phyloP scores from a whole-genome alignment of 2,888 invertebrate genomes.

The Pilophorus perplexus region DNA sequence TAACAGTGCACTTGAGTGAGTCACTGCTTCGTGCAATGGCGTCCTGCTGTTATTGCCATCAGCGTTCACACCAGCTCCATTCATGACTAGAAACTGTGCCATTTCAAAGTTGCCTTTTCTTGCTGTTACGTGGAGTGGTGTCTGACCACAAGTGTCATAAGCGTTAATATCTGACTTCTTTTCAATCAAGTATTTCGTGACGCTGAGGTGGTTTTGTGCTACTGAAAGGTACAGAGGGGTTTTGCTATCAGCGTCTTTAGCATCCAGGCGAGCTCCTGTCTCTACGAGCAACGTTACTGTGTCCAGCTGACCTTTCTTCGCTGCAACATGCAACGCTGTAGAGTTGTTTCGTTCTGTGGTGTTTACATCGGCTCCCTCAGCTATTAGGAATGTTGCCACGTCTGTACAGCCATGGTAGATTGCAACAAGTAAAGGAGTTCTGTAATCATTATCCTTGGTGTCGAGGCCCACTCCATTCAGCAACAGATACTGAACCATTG shows the following conservation, averaged over 20 bases:
- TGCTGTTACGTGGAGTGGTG: slow-evolving; percentile 1
- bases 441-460: no score
- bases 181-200: background rate
- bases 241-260: background rate
- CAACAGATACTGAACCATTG: no score
- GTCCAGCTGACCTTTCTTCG: background rate
- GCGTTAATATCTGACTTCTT: background rate
- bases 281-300: background rate
- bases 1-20: background rate
- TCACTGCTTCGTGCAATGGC: background rate
- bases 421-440: no score
- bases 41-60: background rate
- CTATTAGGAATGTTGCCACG: no score
- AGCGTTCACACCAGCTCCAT: slow-evolving; percentile 4
- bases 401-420: no score
- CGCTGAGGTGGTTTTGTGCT: background rate
- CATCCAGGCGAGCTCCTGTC: background rate
- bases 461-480: no score
- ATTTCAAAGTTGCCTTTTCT: background rate
- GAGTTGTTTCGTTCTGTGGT: background rate
- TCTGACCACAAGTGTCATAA: background rate
- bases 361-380: background rate
- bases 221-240: slow-evolving; percentile 1
- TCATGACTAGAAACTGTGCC: background rate
- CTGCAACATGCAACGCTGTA: background rate